These are phyloP conservation scores for Istiophorus platypterus DNA, from an alignment of 2,113 vertebrate species.

Conservation along the genomic window DNA sequence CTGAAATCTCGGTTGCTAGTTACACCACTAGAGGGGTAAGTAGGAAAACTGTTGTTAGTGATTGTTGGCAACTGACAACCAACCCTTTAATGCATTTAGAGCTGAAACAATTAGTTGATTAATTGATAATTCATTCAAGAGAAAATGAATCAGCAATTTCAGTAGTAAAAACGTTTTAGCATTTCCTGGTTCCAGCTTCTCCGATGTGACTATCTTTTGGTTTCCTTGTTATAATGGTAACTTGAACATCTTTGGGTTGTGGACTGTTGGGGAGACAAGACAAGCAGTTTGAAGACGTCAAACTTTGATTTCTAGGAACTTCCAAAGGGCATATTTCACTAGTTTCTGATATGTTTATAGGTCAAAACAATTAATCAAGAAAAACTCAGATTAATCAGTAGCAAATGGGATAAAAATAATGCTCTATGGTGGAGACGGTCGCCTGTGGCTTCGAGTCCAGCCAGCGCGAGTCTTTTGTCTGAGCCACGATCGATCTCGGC, in stretches of 20 bases:
- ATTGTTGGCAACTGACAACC: not conserved
- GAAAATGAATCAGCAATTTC: no score
- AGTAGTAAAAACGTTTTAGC: no score
- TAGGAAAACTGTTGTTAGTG: not conserved
- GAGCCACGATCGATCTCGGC: slow-evolving; percentile 24
- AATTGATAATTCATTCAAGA: no score
- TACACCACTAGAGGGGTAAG: not conserved
- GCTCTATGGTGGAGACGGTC: not conserved
- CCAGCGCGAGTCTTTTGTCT: not conserved
- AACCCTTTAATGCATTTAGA: not conserved
- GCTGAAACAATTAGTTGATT: not conserved
- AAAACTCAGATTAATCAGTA: not conserved
- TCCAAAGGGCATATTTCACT: not conserved
- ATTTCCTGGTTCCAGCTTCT: not conserved
- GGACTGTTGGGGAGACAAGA: not conserved
- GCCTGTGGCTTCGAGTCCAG: not conserved
- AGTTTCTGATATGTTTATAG: not conserved
- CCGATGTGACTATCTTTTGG: not conserved
- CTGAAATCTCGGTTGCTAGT: not conserved
- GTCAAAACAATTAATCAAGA: not conserved
- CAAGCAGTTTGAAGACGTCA: not conserved
- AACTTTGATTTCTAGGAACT: not conserved
- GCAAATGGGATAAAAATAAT: not conserved
- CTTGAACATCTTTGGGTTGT: not conserved
- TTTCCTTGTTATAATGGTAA: not conserved